These are phyloP conservation scores for Drosophila kohkoa DNA, from an alignment of 1,140 invertebrate species.

Conservation along the genomic window DNA sequence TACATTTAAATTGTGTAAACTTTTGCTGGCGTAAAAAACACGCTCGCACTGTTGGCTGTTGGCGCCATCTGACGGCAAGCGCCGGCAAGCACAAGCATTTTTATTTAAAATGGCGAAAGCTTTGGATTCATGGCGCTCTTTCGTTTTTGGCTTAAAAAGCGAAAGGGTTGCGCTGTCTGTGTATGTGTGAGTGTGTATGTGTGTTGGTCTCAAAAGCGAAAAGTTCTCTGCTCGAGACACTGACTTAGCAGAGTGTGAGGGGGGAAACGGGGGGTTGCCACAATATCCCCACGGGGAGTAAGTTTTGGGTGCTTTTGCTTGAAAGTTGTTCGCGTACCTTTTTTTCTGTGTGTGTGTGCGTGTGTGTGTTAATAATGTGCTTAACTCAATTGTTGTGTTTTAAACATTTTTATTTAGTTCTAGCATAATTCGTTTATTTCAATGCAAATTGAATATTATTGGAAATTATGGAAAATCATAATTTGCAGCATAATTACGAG, in stretches of 20 bases:
- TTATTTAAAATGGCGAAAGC: conserved; percentile 81
- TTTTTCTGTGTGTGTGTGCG: too few relatives aligned
- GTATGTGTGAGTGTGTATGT: not conserved
- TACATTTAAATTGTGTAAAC: not conserved
- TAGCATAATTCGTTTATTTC: conserved; percentile 27
- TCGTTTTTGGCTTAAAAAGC: conserved; percentile 74
- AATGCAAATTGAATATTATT: conserved; percentile 24
- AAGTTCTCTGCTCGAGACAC: conserved; percentile 27
- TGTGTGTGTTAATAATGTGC: not conserved
- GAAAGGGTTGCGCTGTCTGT: conserved; percentile 68
- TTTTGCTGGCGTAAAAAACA: conserved; percentile 29
- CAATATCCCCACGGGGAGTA: not conserved
- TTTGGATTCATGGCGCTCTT: conserved; percentile 70
- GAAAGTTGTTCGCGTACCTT: conserved; percentile 4
- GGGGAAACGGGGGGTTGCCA: too few relatives aligned
- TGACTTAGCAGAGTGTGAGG: too few relatives aligned
- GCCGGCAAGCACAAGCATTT: conserved; percentile 56
- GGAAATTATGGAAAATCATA: conserved; percentile 14
- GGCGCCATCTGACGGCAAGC: conserved; percentile 59
- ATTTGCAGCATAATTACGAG: conserved; percentile 24
- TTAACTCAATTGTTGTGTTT: conserved; percentile 19
- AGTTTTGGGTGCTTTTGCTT: conserved; percentile 1
- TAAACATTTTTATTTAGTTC: not conserved
- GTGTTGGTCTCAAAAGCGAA: conserved; percentile 11
- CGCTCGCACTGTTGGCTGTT: conserved; percentile 3